These are phyloP conservation scores for Tinamus guttatus DNA, from an alignment of 2,113 vertebrate genomes.

Conservation along the genomic window DNA sequence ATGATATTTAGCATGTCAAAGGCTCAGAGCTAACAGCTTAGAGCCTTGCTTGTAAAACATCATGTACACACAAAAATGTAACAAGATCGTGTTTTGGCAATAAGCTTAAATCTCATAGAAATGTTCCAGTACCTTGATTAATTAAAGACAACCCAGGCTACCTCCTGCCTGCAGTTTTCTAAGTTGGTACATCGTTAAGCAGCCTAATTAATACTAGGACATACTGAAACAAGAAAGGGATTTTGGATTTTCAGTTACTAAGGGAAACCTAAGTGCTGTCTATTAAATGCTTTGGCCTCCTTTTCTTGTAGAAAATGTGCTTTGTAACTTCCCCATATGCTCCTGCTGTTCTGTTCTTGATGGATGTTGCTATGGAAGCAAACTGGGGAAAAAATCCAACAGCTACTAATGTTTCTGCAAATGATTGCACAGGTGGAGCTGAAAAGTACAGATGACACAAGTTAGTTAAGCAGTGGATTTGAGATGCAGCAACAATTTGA, in stretches of 20 bases:
- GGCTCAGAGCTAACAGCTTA: conserved; percentile 30
- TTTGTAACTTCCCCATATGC: conserved; percentile 64
- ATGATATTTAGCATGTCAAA: conserved; percentile 60
- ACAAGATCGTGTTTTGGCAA: conserved; percentile 48
- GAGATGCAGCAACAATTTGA: background rate
- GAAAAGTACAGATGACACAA: conserved; percentile 58
- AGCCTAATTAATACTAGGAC: conserved; percentile 65
- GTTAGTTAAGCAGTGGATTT: conserved; percentile 42
- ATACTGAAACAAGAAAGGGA: conserved; percentile 51
- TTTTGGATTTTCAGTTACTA: conserved; percentile 63
- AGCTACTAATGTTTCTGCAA: conserved; percentile 70
- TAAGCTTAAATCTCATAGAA: conserved; percentile 58
- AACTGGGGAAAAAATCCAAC: conserved; percentile 42
- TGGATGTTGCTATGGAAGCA: conserved; percentile 77
- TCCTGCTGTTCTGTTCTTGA: conserved; percentile 63
- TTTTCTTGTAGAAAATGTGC: conserved; percentile 66
- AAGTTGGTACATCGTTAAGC: conserved; percentile 44
- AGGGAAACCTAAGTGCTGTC: conserved; percentile 56
- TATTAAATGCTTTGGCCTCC: conserved; percentile 65
- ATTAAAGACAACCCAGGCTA: conserved; percentile 65
- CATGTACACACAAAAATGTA: background rate
- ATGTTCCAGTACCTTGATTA: conserved; percentile 56
- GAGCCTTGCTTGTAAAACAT: conserved; percentile 36
- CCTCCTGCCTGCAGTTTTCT: conserved; percentile 1
- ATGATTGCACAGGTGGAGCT: conserved; percentile 66